Base-by-base conservation (phyloP, 2,797 vertebrate species). In the Pseudomugil tenellus region DNA sequence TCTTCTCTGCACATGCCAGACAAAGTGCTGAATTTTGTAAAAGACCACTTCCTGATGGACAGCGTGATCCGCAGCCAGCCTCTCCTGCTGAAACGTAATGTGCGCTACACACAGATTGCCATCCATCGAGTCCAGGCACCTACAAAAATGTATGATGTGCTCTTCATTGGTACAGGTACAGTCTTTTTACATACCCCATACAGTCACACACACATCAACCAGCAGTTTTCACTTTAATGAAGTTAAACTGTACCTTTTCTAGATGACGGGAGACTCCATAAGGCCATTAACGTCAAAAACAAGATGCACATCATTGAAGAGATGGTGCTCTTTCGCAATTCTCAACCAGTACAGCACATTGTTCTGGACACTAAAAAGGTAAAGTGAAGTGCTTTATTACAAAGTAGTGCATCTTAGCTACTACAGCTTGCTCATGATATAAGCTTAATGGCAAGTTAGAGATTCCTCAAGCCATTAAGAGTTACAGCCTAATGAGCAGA, bases 41-140 rank as follows among this genome's bases (percentile, higher is more conserved):
- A 99, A 90, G 97, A 99, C 83, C 98, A 98, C 88, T 99, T 99
- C 88, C 88, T 99, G 85, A 99, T 98, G 98, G 96, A 98, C 64
- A 93, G 79, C 19, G 93, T 96, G 0, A 95, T 99, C 70, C 96
- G 95, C 77, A 97, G 97, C 89, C 93, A 83, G 72, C 94, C 96
- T 0, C 90, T 98, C 62, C 93, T 99, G 54, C 90, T 96, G 34
- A 97, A 98, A 80, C 93, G 94, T 0, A 95, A 77, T 2, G 90
- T 95, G 41, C 94, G 91, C 72, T 98, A 99, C 92, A 97, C 95
- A 14, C 96, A 96, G 72, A 94, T 99, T 0, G 87, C 92, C 0
- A 96, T 98, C 37, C 95, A 99, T 87, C 93, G 89, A 0, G 91
- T 96, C 0, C 87, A 74, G 52, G 84, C 87, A 41, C 87, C 93